Conservation (phyloP, 2,888 invertebrate genomes). For the Orgyia antiqua region DNA sequence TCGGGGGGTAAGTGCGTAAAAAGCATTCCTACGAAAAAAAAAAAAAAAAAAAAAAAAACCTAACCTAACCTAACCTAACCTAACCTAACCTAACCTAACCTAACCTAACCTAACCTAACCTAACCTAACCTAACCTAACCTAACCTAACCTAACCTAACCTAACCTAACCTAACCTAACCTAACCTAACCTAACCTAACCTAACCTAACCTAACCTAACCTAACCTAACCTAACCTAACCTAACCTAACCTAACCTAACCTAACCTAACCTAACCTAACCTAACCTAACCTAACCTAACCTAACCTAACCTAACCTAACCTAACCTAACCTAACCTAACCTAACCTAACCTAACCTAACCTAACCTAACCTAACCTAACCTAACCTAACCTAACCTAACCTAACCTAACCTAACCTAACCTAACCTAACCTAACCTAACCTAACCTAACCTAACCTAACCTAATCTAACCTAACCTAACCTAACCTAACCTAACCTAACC, state of each 20-base stretch:
- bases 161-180: conserved; percentile 14
- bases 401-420: conserved; percentile 20
- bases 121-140: conserved; percentile 13
- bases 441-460: conserved; percentile 14
- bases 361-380: conserved; percentile 22
- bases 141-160: conserved; percentile 13
- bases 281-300: conserved; percentile 12
- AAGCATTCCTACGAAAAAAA: no score
- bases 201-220: conserved; percentile 14
- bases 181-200: conserved; percentile 16
- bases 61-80: conserved; percentile 7
- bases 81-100: conserved; percentile 10
- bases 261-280: conserved; percentile 12
- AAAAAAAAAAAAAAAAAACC: no score
- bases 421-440: conserved; percentile 20
- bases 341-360: conserved; percentile 18
- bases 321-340: conserved; percentile 12
- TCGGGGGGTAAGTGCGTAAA: no score
- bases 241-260: conserved; percentile 12
- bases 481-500: conserved; percentile 11
- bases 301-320: conserved; percentile 12
- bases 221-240: conserved; percentile 10
- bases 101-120: conserved; percentile 13
- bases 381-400: conserved; percentile 20
- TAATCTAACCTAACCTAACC: conserved; percentile 12